phyloP scores from a whole-genome alignment of 2,888 invertebrate genomes.

The Himalopsyche anomala region DNA sequence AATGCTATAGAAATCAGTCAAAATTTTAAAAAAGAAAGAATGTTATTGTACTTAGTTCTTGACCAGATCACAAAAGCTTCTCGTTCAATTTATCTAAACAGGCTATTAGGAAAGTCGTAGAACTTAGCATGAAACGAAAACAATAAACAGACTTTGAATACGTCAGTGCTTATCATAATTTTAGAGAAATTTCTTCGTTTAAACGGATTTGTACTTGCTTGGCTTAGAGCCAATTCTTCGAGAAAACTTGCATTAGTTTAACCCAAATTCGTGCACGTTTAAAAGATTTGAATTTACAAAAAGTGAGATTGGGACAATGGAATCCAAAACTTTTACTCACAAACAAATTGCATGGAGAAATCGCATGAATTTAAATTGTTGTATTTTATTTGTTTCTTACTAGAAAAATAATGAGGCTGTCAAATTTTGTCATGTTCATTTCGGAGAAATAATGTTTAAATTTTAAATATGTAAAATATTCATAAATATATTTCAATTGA shows the following conservation, averaged over 20 bases:
- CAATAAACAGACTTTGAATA: slow-evolving; percentile 12
- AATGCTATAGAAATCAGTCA: too few relatives aligned
- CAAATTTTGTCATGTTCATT: too few relatives aligned
- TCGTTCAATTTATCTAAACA: neutral
- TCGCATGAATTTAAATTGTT: slow-evolving; percentile 32
- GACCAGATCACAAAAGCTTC: neutral
- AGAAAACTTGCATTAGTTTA: slow-evolving; percentile 37
- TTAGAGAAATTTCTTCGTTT: slow-evolving; percentile 10
- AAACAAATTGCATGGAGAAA: neutral
- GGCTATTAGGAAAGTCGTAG: neutral
- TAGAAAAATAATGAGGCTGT: too few relatives aligned
- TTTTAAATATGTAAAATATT: too few relatives aligned
- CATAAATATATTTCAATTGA: too few relatives aligned
- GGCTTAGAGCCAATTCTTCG: slow-evolving; percentile 9
- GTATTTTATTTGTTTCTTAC: neutral
- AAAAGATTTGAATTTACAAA: slow-evolving; percentile 25
- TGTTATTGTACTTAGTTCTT: too few relatives aligned
- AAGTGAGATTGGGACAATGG: slow-evolving; percentile 22
- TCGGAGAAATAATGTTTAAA: too few relatives aligned
- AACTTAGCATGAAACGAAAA: neutral
- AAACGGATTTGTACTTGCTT: slow-evolving; percentile 15
- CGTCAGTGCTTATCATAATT: slow-evolving; percentile 38
- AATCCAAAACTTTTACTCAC: slow-evolving; percentile 27
- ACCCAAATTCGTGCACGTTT: slow-evolving; percentile 37
- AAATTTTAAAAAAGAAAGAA: too few relatives aligned